Conservation (phyloP, 2,797 vertebrate species). For the Selene dorsalis region DNA sequence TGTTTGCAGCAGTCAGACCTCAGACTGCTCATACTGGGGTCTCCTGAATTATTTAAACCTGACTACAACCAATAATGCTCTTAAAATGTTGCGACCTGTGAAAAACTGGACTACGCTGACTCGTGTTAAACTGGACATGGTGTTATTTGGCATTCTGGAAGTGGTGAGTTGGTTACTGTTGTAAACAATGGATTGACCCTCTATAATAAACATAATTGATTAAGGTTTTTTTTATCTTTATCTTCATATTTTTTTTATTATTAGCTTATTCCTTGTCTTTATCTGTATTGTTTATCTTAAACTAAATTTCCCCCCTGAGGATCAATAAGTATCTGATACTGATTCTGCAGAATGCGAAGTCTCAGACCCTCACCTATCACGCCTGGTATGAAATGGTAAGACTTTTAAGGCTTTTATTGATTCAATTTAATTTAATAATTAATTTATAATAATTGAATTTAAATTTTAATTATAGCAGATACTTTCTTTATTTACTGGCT, state of each 20-base stretch:
- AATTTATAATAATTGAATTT: no score
- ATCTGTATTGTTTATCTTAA: no score
- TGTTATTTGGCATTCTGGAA: conserved; percentile 68
- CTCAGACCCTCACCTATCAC: conserved; percentile 69
- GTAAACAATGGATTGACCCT: no score
- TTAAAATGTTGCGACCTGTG: conserved; percentile 67
- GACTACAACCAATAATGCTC: neutral
- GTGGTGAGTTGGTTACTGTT: conserved; percentile 68
- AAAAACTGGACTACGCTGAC: conserved; percentile 65
- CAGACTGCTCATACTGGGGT: conserved; percentile 70
- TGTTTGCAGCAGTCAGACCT: conserved; percentile 23
- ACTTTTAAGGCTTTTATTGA: neutral
- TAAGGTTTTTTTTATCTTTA: no score
- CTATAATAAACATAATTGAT: no score
- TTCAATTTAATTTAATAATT: no score
- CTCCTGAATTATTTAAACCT: conserved; percentile 72
- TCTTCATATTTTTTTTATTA: no score
- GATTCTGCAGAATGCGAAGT: conserved; percentile 73
- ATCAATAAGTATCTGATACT: no score
- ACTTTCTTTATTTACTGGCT: no score
- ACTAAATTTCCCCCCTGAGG: no score
- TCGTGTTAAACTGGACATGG: conserved; percentile 29
- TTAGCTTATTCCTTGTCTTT: no score
- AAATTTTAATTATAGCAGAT: no score
- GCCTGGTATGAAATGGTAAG: conserved; percentile 59